Evolutionary conservation across 2,888 invertebrate genomes (phyloP), one percentile per base, ranked within the genome.

Genomic region (Amphimallon solstitiale): DNA sequence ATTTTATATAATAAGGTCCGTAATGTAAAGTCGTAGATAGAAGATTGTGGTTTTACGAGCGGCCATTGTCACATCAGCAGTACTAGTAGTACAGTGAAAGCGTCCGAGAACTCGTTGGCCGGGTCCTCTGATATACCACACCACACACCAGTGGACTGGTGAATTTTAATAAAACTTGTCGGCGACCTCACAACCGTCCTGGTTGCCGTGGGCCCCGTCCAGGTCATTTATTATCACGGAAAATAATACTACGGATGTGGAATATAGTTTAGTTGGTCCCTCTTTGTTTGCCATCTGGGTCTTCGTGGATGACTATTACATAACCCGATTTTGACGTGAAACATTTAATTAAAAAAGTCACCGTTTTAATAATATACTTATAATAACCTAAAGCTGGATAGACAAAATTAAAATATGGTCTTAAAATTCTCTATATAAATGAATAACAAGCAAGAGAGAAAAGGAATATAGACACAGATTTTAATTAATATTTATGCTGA

Each of bases 61-160:
- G 68, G 71, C 72, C 73, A 72, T 75, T 75, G 74, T 75, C 75
- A 72, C 77, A 75, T 77, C 76, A 77, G 75, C 77, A 74, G 72
- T 71, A 69, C 69, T 29, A 29, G 29, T 29, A 29, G 29, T 29
- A 29, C 29, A 29, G 29, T 29, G 5, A 9, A 9, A 29, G 29
- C 29, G 29, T 29, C 29, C 29, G 29, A 29, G 29, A 29, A 5
- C 29, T 9, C 5, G 2, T 5, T 29, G 29, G 9, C 29, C 29
- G 29, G 29, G 29, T 29, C 29, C 29, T 29, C 29, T 7, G 29
- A 29, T 29, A 29, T 9, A 29, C 29, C 29, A 29, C 9, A 29
- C 29, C 29, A 29, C 29, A 29, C 29, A 29, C 29, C 29, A 29
- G 5, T 63, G 67, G 66, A 70, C 70, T 72, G 70, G 70, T 72